Base-by-base conservation (phyloP, 1,140 invertebrate genomes). In the Drosophila kanapiae region DNA sequence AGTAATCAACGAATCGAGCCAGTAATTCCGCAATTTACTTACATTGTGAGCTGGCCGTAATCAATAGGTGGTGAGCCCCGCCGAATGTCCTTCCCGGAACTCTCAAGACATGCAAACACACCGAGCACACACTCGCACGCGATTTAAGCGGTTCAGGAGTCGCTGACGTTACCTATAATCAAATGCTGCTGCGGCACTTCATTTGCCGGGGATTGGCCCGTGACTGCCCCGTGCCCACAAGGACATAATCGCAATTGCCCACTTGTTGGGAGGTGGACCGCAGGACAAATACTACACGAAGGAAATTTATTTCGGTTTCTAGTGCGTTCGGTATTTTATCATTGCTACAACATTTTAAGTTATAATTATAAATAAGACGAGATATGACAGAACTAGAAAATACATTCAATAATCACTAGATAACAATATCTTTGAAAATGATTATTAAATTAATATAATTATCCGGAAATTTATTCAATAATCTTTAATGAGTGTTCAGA, bases 121-220 rank as follows among this genome's bases (percentile, higher is more conserved):
- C 54, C 31, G 16, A 7, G 38, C 16, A 43, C 62, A 54, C 45
- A 56, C 48, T 33, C 57, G 33, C 38, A 29, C 37, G 47, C 45
- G 42, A 72, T 16, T 62, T 68, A 58, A 62, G 67, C 79, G 29
- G 67, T 71, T 48, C 56, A 58, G 48, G 37, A 48, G 61, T 81
- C 59, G 63, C 56, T 43, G 23, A n/a, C 13, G 53, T 33, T 37
- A 6, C 40, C 42, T 47, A 51, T 70, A 78, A 71, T 59, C 67
- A 78, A 75, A 71, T 71, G 54, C 61, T 72, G 54, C 40, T 64
- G 54, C 43, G 48, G 40, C 82, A 87, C 83, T 86, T 86, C 77
- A 86, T 82, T 80, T 72, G 48, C 69, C 62, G 42, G 54, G 63
- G 60, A 61, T 67, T 72, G 65, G 75, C 58, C 59, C 53, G 53